Evolutionary conservation across 2,888 invertebrate genomes (phyloP).

Genomic region (Plutella xylostella): DNA sequence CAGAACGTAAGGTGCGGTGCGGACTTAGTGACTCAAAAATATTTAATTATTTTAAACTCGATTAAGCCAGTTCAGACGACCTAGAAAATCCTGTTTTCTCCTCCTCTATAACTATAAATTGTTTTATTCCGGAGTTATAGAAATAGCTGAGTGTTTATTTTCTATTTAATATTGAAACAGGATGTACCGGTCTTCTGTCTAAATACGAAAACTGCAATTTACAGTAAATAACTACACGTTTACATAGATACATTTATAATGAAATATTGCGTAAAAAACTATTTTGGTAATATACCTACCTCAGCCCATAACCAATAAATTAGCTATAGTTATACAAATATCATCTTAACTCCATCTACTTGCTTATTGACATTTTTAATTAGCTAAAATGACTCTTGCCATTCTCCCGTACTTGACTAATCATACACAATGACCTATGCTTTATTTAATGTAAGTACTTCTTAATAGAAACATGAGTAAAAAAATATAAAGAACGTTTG

Average conservation of each 20-base stretch:
- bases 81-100: too few relatives aligned
- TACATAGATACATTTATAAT: background rate
- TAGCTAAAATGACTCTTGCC: constrained; percentile 43
- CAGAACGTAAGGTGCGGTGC: constrained; percentile 56
- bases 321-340: constrained; percentile 21
- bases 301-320: constrained; percentile 27
- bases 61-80: background rate
- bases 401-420: constrained; percentile 38
- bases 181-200: too few relatives aligned
- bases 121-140: too few relatives aligned
- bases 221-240: background rate
- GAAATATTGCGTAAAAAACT: constrained; percentile 38
- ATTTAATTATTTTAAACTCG: constrained; percentile 27
- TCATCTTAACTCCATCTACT: constrained; percentile 26
- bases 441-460: too few relatives aligned
- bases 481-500: background rate
- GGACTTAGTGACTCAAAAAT: constrained; percentile 59
- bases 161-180: too few relatives aligned
- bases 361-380: constrained; percentile 45
- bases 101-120: too few relatives aligned
- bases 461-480: too few relatives aligned
- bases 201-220: too few relatives aligned
- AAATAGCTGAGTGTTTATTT: too few relatives aligned
- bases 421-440: background rate
- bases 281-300: constrained; percentile 20